A percentile compares a stretch with the other conserved stretches of the same genome.
These are phyloP conservation scores for Chaunax sp. DNA, from an alignment of 2,797 vertebrate genomes.

Conservation along the genomic window DNA sequence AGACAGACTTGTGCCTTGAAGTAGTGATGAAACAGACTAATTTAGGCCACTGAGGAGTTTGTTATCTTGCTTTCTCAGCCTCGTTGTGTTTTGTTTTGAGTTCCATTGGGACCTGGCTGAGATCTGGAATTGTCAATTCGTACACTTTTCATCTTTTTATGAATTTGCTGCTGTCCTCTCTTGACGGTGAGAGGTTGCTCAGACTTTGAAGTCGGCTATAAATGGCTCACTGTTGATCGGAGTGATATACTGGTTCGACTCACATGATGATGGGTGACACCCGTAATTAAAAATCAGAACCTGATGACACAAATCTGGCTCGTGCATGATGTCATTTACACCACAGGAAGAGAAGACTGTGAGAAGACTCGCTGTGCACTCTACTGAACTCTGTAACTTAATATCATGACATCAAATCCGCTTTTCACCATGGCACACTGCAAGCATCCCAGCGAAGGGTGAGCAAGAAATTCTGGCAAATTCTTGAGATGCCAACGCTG, in stretches of 20 bases:
- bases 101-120: slow-evolving; percentile 8
- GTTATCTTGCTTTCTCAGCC: slow-evolving; percentile 7
- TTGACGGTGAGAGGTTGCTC: background rate
- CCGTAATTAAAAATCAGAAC: slow-evolving; percentile 37
- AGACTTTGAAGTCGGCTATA: slow-evolving; percentile 24
- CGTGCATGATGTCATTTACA: slow-evolving; percentile 20
- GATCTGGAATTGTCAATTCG: slow-evolving; percentile 33
- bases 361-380: slow-evolving; percentile 20
- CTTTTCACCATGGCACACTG: slow-evolving; percentile 8
- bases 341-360: slow-evolving; percentile 23
- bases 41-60: slow-evolving; percentile 18
- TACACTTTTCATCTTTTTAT: slow-evolving; percentile 23
- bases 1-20: slow-evolving; percentile 16
- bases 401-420: slow-evolving; percentile 58
- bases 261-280: slow-evolving; percentile 28
- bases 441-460: slow-evolving; percentile 15
- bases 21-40: slow-evolving; percentile 22
- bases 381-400: slow-evolving; percentile 40
- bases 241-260: slow-evolving; percentile 24
- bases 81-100: slow-evolving; percentile 16
- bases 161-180: slow-evolving; percentile 14
- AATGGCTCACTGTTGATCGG: slow-evolving; percentile 25
- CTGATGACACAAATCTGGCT: slow-evolving; percentile 54
- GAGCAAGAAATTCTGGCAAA: slow-evolving; percentile 39
- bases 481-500: slow-evolving; percentile 44